Conservation (phyloP, 2,113 vertebrate genomes). For the Actinemys pallida region DNA sequence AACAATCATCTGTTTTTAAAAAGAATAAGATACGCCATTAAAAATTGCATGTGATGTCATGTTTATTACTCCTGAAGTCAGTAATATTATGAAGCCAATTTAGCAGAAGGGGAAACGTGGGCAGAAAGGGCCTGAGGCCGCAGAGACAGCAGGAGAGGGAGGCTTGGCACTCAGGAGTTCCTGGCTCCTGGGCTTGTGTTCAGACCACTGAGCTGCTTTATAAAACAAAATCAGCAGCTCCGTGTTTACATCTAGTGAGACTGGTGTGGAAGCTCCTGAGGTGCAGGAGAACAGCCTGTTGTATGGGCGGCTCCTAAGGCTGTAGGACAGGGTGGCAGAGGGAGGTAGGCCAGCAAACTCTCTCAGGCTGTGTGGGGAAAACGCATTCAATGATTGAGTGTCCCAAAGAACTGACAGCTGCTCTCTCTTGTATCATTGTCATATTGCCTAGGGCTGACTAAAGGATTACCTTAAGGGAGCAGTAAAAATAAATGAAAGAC, state of each 20-base stretch:
- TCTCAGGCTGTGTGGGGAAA: not conserved
- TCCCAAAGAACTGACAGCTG: not conserved
- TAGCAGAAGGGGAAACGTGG: not conserved
- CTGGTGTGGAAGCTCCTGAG: not conserved
- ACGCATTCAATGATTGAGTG: not conserved
- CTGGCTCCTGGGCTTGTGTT: not conserved
- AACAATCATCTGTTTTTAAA: not conserved
- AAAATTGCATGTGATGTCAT: fast-evolving
- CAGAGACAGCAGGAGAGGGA: not conserved
- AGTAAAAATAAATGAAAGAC: not conserved
- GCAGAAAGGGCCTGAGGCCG: not conserved
- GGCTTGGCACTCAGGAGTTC: not conserved
- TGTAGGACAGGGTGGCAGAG: not conserved
- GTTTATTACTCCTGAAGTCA: not conserved
- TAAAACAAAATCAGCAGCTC: not conserved
- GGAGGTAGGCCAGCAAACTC: not conserved
- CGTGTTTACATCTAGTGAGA: not conserved
- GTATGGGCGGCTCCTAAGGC: not conserved
- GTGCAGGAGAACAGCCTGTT: not conserved
- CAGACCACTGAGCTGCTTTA: not conserved
- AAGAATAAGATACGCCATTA: not conserved
- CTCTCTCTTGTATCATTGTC: not conserved
- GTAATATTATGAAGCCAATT: not conserved
- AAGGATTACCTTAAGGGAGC: not conserved
- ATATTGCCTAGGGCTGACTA: not conserved